Conservation (phyloP, 2,797 vertebrate genomes). For the Leptoclinus maculatus region DNA sequence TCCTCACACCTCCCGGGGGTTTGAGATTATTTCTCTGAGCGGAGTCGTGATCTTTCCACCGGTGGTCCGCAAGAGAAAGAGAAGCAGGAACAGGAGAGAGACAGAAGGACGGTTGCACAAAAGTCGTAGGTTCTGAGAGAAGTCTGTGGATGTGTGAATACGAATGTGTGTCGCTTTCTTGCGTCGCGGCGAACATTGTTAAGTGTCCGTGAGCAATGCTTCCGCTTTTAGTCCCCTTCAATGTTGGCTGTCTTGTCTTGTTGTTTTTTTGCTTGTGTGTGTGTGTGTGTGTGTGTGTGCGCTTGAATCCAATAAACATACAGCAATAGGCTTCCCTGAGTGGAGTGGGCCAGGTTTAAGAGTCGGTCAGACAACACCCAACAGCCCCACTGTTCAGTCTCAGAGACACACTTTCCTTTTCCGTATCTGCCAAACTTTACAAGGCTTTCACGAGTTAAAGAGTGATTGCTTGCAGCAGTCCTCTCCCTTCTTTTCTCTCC, state of each 20-base stretch:
- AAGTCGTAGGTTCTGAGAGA: constrained; percentile 63
- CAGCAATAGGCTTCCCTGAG: constrained; percentile 81
- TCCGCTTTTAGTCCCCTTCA: constrained; percentile 45
- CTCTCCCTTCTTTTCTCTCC: constrained; percentile 12
- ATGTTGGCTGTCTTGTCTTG: constrained; percentile 36
- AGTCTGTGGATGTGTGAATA: constrained; percentile 31
- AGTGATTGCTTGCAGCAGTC: constrained; percentile 22
- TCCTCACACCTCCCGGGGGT: constrained; percentile 44
- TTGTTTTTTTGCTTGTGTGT: constrained; percentile 22
- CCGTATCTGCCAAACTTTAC: constrained; percentile 24
- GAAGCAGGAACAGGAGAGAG: constrained; percentile 52
- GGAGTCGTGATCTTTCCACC: constrained; percentile 57
- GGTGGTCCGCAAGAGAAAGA: constrained; percentile 66
- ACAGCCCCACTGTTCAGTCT: constrained; percentile 56
- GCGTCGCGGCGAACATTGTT: constrained; percentile 30
- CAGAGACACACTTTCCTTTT: constrained; percentile 33
- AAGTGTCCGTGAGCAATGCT: constrained; percentile 39
- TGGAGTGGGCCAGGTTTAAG: constrained; percentile 73
- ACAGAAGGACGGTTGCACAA: constrained; percentile 51
- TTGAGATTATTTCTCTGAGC: constrained; percentile 46
- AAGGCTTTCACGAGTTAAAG: constrained; percentile 22
- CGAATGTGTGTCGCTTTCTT: constrained; percentile 21
- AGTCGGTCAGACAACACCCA: constrained; percentile 61
- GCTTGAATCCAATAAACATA: constrained; percentile 68
- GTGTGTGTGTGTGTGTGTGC: constrained; percentile 40